These are phyloP conservation scores for Plagodis pulveraria DNA, from an alignment of 2,888 invertebrate genomes.

Conservation along the genomic window DNA sequence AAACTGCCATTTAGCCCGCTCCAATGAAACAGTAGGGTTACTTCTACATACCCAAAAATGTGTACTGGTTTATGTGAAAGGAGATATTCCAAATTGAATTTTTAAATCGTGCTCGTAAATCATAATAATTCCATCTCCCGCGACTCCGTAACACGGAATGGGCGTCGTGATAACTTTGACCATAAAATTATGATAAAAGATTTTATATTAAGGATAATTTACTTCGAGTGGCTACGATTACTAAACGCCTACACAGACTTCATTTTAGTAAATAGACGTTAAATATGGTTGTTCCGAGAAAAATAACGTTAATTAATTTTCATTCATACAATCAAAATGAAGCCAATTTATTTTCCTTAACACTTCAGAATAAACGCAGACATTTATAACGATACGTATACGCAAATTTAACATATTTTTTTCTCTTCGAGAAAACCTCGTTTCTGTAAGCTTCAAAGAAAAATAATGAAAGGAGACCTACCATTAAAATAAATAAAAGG, in stretches of 20 bases:
- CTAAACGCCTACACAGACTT: slow-evolving; percentile 58
- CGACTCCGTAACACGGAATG: slow-evolving; percentile 66
- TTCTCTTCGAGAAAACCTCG: slow-evolving; percentile 58
- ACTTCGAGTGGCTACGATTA: slow-evolving; percentile 65
- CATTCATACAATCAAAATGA: slow-evolving; percentile 62
- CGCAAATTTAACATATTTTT: slow-evolving; percentile 66
- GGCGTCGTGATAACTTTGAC: slow-evolving; percentile 69
- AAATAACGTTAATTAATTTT: slow-evolving; percentile 56
- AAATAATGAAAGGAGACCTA: slow-evolving; percentile 79
- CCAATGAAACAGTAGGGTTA: slow-evolving; percentile 69
- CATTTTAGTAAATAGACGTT: slow-evolving; percentile 27
- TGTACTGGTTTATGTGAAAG: slow-evolving; percentile 38
- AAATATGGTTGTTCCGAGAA: slow-evolving; percentile 20
- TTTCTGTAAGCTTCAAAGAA: slow-evolving; percentile 69
- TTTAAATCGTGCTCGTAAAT: slow-evolving; percentile 52
- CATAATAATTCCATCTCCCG: slow-evolving; percentile 54
- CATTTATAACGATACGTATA: slow-evolving; percentile 65
- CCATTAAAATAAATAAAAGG: slow-evolving; percentile 85
- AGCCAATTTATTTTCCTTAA: slow-evolving; percentile 65
- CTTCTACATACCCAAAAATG: slow-evolving; percentile 44
- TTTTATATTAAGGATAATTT: slow-evolving; percentile 75
- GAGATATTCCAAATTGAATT: slow-evolving; percentile 38
- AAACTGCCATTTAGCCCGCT: slow-evolving; percentile 75
- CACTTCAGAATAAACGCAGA: slow-evolving; percentile 60
- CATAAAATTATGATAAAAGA: slow-evolving; percentile 80